Evolutionary conservation across 2,888 invertebrate species (phyloP), one percentile per base, ranked within the genome.

Genomic region (Tipula vernalis): DNA sequence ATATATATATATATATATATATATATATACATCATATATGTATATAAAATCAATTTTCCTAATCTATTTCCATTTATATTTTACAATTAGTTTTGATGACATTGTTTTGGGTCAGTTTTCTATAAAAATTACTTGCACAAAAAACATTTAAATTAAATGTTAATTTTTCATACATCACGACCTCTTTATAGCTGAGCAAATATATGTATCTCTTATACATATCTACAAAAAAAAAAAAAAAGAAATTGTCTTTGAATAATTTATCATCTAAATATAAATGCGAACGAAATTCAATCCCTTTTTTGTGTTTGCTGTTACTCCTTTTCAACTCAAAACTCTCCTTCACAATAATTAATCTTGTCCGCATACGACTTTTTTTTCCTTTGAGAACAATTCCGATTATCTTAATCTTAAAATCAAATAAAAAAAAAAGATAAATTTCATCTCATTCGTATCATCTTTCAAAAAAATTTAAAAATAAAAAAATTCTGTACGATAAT

Each of bases 371-470:
- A 71, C 2, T 39, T 57, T 57, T 15, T 57, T 57, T 71, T 71
- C 71, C 28, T 71, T 71, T 71, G 71, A 71, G 71, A 71, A 71
- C 28, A 71, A 71, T 71, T 71, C 10, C 28, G 71, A 71, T 71
- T 71, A 71, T 71, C 71, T 71, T 71, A 71, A 71, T 71, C 71
- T 71, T 71, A 71, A 71, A 71, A 71, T 71, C 71, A 71, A 71
- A 71, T 10, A 71, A 71, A 71, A 51, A 44, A 12, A 44, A 51
- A 51, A 51, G 28, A 71, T 71, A 71, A 71, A 71, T 71, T 71
- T 71, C 71, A 71, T 71, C 71, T 71, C 71, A 71, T 71, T 71
- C 71, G 71, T 71, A 71, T 71, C 71, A 71, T 71, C 71, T 71
- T 71, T 71, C 28, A 71, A 28, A 71, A 71, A 71, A 28, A 28